Base-by-base conservation (phyloP, 2,797 vertebrate species). In the Scolopax bukidnonensis region DNA sequence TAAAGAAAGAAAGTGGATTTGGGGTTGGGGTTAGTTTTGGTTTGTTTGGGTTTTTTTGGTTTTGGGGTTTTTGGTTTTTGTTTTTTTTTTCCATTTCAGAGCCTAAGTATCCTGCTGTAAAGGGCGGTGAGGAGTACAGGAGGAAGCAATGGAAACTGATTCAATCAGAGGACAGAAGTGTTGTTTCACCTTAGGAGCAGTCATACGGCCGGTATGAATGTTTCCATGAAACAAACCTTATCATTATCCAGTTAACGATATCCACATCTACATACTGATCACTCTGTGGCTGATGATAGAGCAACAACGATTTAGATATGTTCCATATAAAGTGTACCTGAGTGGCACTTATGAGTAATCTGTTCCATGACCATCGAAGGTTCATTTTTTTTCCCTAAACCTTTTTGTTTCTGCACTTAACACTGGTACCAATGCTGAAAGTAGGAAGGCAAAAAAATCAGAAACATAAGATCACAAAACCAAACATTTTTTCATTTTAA, bases 311-410 rank as follows among this genome's bases (percentile, higher is more conserved):
- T 57, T 90, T 50, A 91, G 56, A n/a, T 48, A 45, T 1, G 1
- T 32, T 84, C 69, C 27, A 47, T 67, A 64, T 41, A 78, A 68
- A 47, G 27, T n/a, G 25, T 50, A 68, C 88, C 65, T 7, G 21
- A 83, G 45, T 2, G 9, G 67, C 59, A 36, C 74, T 68, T 94
- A 69, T 96, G 96, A 96, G 89, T 96, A 93, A 96, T 93, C 70
- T 82, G 69, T 95, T 95, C 95, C 96, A 30, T 94, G 77, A 89
- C 81, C 47, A 50, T 73, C 81, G 79, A 84, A 93, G 77, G 45
- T 48, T 86, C 12, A 21, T 43, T 69, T 18, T 80, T 76, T 79
- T 93, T 21, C 70, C 64, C 56, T 32, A 85, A 83, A 80, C 43
- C 51, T 70, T 91, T 85, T 71, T 71, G 12, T 83, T 78, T 81